Conservation (phyloP, 37 sponge, comb jelly and placozoan species). For the Axinella damicornis region DNA sequence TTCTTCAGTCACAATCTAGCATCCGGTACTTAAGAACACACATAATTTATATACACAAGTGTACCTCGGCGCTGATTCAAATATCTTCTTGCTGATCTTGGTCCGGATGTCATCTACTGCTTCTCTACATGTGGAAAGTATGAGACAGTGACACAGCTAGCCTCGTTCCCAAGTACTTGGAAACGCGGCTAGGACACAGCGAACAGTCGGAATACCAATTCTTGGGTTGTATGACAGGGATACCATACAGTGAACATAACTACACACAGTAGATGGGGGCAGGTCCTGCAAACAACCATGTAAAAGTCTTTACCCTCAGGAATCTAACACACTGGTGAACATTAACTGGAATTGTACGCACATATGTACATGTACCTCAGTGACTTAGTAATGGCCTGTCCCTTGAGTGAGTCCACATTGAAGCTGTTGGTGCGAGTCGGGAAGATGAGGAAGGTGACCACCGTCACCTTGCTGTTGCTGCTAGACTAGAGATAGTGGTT, state of each 20-base stretch:
- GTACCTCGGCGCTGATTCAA: slow-evolving; percentile 84
- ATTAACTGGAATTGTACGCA: background rate
- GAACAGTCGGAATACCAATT: too few species aligned
- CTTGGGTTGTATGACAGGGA: background rate
- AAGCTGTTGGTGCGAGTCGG: slow-evolving; percentile 95
- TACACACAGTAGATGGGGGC: too few species aligned
- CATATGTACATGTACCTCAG: slow-evolving; percentile 55
- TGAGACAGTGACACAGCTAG: too few species aligned
- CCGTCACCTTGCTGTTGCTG: slow-evolving; percentile 74
- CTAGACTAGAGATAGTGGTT: slow-evolving; percentile 91
- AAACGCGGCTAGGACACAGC: too few species aligned
- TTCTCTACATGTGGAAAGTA: slow-evolving; percentile 56
- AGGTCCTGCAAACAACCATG: background rate
- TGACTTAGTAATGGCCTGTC: slow-evolving; percentile 94
- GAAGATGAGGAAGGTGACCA: slow-evolving; percentile 97
- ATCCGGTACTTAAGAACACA: too few species aligned
- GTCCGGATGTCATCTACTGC: slow-evolving; percentile 84
- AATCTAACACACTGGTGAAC: background rate
- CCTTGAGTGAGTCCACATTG: slow-evolving; percentile 95
- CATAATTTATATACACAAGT: background rate
- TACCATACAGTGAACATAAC: too few species aligned
- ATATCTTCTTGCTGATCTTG: slow-evolving; percentile 92
- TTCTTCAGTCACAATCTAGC: too few species aligned
- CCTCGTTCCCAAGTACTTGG: too few species aligned
- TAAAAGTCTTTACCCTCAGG: background rate